A percentile compares a stretch with the other conserved stretches of the same genome.
Conservation (phyloP, 2,797 vertebrate genomes). For the Muscicapa striata region DNA sequence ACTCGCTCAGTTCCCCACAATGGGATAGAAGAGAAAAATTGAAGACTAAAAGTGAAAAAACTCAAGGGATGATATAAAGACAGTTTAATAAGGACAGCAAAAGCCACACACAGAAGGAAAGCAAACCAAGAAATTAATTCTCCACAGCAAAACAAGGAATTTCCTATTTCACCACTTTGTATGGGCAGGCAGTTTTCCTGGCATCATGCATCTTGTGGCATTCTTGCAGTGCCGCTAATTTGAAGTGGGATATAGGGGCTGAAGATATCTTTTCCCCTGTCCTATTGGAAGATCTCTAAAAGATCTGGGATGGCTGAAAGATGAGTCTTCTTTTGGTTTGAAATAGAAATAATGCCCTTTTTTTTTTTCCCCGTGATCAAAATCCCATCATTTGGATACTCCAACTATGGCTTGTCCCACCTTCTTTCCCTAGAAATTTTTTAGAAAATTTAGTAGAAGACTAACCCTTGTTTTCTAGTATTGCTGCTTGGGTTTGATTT, state of each 20-base stretch:
- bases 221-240: not conserved
- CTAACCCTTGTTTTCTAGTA: not conserved
- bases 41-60: not conserved
- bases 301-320: not conserved
- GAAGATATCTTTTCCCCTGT: not conserved
- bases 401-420: not conserved
- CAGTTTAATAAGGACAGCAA: not conserved
- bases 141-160: not conserved
- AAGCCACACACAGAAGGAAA: not conserved
- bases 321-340: not conserved
- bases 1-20: not conserved
- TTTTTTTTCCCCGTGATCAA: not conserved
- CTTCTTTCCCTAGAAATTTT: not conserved
- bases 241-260: not conserved
- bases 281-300: not conserved
- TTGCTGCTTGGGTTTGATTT: not conserved
- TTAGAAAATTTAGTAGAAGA: not conserved
- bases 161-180: not conserved
- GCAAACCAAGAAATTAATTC: not conserved
- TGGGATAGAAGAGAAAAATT: not conserved
- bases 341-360: not conserved
- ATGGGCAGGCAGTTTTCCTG: not conserved
- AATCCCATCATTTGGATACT: not conserved
- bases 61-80: not conserved
- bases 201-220: rapidly evolving